phyloP scores from a whole-genome alignment of 2,113 vertebrate genomes.

The Pedetes capensis region DNA sequence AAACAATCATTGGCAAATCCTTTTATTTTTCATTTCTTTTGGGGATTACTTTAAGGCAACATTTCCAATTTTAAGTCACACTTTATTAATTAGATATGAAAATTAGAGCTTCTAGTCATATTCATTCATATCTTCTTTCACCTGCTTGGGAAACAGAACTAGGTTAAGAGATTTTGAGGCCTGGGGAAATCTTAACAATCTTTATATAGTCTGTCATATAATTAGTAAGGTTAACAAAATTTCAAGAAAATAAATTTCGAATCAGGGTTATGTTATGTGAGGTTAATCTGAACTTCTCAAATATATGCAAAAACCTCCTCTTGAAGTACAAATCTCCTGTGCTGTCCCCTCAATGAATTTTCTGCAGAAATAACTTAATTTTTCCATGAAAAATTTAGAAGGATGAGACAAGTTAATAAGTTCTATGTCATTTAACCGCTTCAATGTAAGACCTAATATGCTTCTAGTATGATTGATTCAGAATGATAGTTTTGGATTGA shows the following conservation, averaged over 20 bases:
- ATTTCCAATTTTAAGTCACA: background rate
- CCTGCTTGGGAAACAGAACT: background rate
- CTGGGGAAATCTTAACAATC: constrained; percentile 3
- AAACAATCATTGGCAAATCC: background rate
- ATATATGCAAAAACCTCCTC: background rate
- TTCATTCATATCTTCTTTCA: constrained; percentile 33
- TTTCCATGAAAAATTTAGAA: background rate
- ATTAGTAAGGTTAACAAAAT: constrained; percentile 3
- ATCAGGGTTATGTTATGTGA: background rate
- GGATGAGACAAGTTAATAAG: background rate
- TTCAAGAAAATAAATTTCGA: constrained; percentile 23
- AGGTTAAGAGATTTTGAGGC: background rate
- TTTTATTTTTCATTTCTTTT: background rate
- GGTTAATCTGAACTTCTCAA: background rate
- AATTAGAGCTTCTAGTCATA: background rate
- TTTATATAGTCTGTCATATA: background rate
- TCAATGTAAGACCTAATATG: background rate
- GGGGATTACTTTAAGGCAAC: background rate
- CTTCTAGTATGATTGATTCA: background rate
- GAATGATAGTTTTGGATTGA: background rate
- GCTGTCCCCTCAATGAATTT: background rate
- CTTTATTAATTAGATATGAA: background rate
- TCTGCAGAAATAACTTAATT: constrained; percentile 4
- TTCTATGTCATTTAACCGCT: background rate
- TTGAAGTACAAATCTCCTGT: background rate